These are phyloP conservation scores for Melanotaenia parkinsoni DNA, from an alignment of 2,797 vertebrate species.

Conservation along the genomic window DNA sequence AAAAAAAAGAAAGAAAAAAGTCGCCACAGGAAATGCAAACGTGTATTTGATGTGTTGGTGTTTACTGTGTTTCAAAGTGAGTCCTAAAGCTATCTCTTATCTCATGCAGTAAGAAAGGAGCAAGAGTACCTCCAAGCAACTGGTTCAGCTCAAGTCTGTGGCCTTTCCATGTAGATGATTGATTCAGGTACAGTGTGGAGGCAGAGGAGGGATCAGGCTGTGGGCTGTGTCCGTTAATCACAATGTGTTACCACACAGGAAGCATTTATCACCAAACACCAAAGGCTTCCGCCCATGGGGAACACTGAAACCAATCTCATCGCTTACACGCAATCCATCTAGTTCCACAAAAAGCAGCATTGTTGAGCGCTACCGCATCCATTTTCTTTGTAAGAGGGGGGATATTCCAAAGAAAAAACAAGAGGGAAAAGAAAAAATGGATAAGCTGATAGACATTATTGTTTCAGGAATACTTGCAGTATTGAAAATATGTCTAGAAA, in stretches of 20 bases:
- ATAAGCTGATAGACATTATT: background rate
- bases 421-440: constrained; percentile 17
- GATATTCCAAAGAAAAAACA: constrained; percentile 58
- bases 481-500: background rate
- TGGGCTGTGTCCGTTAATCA: constrained; percentile 83
- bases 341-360: constrained; percentile 67
- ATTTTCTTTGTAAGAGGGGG: constrained; percentile 64
- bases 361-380: constrained; percentile 66
- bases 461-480: constrained; percentile 2
- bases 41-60: constrained; percentile 28
- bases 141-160: constrained; percentile 63
- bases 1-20: background rate
- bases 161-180: constrained; percentile 80
- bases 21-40: background rate
- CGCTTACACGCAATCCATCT: constrained; percentile 80
- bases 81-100: constrained; percentile 41
- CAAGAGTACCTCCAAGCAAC: constrained; percentile 59
- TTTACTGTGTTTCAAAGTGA: constrained; percentile 46
- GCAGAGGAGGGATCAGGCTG: constrained; percentile 73
- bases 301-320: constrained; percentile 79
- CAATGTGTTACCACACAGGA: constrained; percentile 81
- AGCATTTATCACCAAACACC: constrained; percentile 83
- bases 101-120: constrained; percentile 39
- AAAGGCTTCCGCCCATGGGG: constrained; percentile 78
- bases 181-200: constrained; percentile 76